Conservation (phyloP, 2,113 vertebrate genomes). For the Corydoras maculifer region DNA sequence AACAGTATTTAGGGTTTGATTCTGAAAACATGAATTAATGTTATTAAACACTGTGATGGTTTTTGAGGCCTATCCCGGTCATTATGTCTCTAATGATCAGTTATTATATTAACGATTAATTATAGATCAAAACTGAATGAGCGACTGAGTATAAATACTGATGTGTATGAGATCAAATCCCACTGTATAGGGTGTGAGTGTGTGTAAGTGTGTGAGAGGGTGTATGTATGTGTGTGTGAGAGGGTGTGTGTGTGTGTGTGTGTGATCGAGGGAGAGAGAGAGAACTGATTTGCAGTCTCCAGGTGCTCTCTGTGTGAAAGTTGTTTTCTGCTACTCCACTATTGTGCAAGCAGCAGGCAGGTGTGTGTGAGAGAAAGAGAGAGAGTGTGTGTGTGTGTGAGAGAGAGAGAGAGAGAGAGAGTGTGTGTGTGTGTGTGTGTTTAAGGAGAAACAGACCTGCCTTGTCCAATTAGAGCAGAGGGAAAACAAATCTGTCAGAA, state of each 20-base stretch:
- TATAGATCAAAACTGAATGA: neutral
- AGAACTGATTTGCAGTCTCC: slow-evolving; percentile 5
- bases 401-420: neutral
- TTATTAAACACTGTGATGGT: too few species aligned
- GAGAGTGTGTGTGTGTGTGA: neutral
- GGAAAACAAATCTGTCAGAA: slow-evolving; percentile 26
- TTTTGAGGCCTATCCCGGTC: too few species aligned
- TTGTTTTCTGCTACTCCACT: neutral
- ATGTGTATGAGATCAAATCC: too few species aligned
- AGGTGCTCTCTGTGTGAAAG: neutral
- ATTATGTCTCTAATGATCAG: too few species aligned
- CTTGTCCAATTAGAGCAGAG: slow-evolving; percentile 30
- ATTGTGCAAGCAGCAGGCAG: slow-evolving; percentile 2
- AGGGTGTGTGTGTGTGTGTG: slow-evolving; percentile 17
- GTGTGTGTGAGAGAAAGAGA: neutral
- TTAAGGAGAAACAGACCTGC: slow-evolving; percentile 18
- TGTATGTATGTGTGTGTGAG: slow-evolving; percentile 5
- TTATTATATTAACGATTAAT: too few species aligned
- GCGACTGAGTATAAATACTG: neutral
- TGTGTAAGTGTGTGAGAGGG: slow-evolving; percentile 1
- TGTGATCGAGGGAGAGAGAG: neutral
- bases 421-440: slow-evolving; percentile 19
- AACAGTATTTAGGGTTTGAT: too few species aligned
- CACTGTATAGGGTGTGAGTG: neutral
- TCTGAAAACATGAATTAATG: too few species aligned